Conservation (phyloP, 2,797 vertebrate genomes). For the Xerus rutilus region DNA sequence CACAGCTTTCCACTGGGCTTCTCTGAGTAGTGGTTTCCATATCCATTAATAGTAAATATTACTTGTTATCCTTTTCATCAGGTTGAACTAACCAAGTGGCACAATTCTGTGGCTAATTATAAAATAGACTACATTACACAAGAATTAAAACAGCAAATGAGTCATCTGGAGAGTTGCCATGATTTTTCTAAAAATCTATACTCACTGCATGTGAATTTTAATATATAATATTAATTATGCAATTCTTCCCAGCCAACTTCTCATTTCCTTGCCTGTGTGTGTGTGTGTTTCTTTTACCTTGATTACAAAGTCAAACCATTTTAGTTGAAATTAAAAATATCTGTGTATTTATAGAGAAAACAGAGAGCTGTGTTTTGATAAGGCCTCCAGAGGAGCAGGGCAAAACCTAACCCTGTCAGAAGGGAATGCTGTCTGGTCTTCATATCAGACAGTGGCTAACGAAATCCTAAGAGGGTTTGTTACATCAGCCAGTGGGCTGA, state of each 20-base stretch:
- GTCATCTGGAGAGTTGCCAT: constrained; percentile 63
- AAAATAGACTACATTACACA: constrained; percentile 60
- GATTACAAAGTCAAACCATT: constrained; percentile 72
- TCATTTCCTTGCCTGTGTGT: constrained; percentile 62
- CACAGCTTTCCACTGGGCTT: neutral
- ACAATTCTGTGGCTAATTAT: constrained; percentile 30
- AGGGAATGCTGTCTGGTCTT: constrained; percentile 47
- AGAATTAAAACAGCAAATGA: constrained; percentile 72
- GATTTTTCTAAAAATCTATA: constrained; percentile 64
- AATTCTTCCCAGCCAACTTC: constrained; percentile 47
- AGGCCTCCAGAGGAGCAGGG: constrained; percentile 62
- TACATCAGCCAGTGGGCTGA: constrained; percentile 88
- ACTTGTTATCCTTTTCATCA: constrained; percentile 38
- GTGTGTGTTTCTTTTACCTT: constrained; percentile 74
- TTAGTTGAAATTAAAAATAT: constrained; percentile 76
- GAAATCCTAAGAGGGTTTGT: constrained; percentile 87
- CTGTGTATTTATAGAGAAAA: constrained; percentile 78
- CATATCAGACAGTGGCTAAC: constrained; percentile 80
- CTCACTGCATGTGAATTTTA: constrained; percentile 66
- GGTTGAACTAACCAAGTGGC: constrained; percentile 65
- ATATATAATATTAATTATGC: constrained; percentile 75
- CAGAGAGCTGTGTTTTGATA: constrained; percentile 78
- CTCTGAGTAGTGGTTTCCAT: constrained; percentile 22
- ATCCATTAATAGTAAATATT: constrained; percentile 39
- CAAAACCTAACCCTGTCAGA: constrained; percentile 74